Conservation (phyloP, 2,797 vertebrate species). For the Philypnodon macrostomus region DNA sequence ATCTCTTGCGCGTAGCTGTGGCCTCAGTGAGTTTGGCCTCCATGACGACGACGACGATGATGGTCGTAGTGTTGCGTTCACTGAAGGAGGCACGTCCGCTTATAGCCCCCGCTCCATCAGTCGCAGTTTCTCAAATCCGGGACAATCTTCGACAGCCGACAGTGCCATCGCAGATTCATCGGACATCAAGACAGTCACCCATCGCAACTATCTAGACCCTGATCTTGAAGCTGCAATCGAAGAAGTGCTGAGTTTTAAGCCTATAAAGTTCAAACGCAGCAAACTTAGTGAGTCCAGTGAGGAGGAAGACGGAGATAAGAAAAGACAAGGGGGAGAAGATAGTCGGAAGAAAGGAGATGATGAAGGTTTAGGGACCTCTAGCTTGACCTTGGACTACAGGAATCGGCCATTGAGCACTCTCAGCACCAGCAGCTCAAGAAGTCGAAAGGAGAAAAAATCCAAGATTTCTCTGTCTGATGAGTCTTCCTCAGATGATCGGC, state of each 20-base stretch:
- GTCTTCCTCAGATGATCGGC: slow-evolving; percentile 75
- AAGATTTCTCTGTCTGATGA: slow-evolving; percentile 71
- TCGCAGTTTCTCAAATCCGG: slow-evolving; percentile 88
- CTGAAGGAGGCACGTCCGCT: slow-evolving; percentile 72
- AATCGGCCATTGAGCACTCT: slow-evolving; percentile 66
- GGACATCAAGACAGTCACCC: slow-evolving; percentile 71
- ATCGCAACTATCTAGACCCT: slow-evolving; percentile 90
- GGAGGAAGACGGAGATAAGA: slow-evolving; percentile 69
- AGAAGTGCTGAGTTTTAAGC: slow-evolving; percentile 94
- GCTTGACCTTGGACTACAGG: slow-evolving; percentile 78
- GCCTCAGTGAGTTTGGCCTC: slow-evolving; percentile 81
- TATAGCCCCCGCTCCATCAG: slow-evolving; percentile 81
- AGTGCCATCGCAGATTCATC: slow-evolving; percentile 51
- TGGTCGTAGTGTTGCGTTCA: slow-evolving; percentile 75
- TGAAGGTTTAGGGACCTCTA: slow-evolving; percentile 70
- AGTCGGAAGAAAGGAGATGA: slow-evolving; percentile 74
- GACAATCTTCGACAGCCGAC: slow-evolving; percentile 75
- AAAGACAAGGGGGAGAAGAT: slow-evolving; percentile 55
- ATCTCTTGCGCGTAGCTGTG: slow-evolving; percentile 83
- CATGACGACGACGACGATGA: slow-evolving; percentile 52
- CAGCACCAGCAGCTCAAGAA: slow-evolving; percentile 64
- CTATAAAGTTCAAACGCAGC: slow-evolving; percentile 83
- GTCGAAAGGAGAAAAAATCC: slow-evolving; percentile 63
- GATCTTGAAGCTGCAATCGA: slow-evolving; percentile 94
- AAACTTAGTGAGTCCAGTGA: slow-evolving; percentile 86